Conservation (phyloP, 2,797 vertebrate species). For the Pangasius mekongensis region DNA sequence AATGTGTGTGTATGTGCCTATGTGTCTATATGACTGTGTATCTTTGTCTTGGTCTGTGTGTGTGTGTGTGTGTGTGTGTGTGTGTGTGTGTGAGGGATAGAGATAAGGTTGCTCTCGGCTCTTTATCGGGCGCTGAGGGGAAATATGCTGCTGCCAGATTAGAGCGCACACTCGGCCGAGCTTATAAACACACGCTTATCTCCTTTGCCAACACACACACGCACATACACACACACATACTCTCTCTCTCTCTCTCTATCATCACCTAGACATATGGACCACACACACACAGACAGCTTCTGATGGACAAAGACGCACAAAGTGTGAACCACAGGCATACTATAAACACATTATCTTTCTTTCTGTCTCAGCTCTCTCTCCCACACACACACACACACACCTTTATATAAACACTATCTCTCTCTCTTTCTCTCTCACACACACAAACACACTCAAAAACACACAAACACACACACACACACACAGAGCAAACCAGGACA, state of each 20-base stretch:
- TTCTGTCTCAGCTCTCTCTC: not conserved
- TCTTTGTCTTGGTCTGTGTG: slow-evolving; percentile 66
- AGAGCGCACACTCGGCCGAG: slow-evolving; percentile 96
- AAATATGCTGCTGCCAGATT: slow-evolving; percentile 99
- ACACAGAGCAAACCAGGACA: slow-evolving; percentile 6
- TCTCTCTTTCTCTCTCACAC: not conserved
- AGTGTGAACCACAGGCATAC: slow-evolving; percentile 77
- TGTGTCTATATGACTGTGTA: slow-evolving; percentile 63
- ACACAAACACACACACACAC: slow-evolving; percentile 12
- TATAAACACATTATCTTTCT: slow-evolving; percentile 34
- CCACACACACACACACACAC: slow-evolving; percentile 16
- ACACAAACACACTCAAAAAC: slow-evolving; percentile 3
- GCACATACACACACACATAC: slow-evolving; percentile 72
- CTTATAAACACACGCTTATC: slow-evolving; percentile 99
- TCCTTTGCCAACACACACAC: slow-evolving; percentile 93
- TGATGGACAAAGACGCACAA: slow-evolving; percentile 89
- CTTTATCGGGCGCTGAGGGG: slow-evolving; percentile 93
- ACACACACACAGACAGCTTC: slow-evolving; percentile 92
- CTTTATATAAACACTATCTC: not conserved
- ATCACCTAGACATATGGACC: slow-evolving; percentile 97
- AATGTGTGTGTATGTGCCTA: slow-evolving; percentile 12
- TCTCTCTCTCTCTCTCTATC: slow-evolving; percentile 71
- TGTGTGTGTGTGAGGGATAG: slow-evolving; percentile 48
- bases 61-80: slow-evolving; percentile 48
- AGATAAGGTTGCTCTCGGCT: slow-evolving; percentile 93